Base-by-base conservation (phyloP, 2,797 vertebrate species). In the Ataeniobius toweri region DNA sequence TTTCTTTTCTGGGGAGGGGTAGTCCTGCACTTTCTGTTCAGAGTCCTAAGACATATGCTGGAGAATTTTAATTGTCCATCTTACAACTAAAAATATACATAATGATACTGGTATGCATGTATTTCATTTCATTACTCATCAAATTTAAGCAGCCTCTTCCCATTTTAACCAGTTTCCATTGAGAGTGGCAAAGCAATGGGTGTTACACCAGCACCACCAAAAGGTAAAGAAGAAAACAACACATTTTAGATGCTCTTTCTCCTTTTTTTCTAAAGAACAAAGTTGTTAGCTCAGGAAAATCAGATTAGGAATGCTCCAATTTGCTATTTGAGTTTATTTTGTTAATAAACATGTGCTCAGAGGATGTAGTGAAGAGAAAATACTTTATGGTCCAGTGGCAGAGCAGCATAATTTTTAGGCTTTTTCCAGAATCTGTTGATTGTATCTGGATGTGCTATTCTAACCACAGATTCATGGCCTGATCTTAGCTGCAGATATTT, bases 161-260 rank as follows among this genome's bases (percentile, higher is more conserved):
- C 4, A 59, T 77, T 85, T 85, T 78, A 75, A 74, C 50, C 72
- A 79, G 50, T 70, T 82, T 83, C 71, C 71, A 48, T 0, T 70
- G 78, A 74, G 73, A 61, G 71, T 78, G 9, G 58, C n/a, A 46
- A 28, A 71, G 75, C 39, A 0, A 86, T 82, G 61, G 84, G 83
- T 86, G 91, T 84, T 85, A 90, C 96, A 92, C 90, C 82, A 96
- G 94, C 92, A 85, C 94, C 95, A 93, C 94, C 95, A 95, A 92
- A 87, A 93, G 96, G 94, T 48, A 0, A 76, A 85, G 22, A 20
- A 8, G 50, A 46, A 81, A 89, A 92, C 77, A 78, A 68, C 93
- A 89, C 22, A 10, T 71, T 77, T 78, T 48, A 44, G n/a, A 10
- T 3, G 18, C 18, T 51, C 31, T 69, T 69, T 31, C 13, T 70